Percentiles rank a stretch among this genome's conserved stretches.
phyloP scores from a whole-genome alignment of 2,113 vertebrate genomes.

The Tupaia chinensis region DNA sequence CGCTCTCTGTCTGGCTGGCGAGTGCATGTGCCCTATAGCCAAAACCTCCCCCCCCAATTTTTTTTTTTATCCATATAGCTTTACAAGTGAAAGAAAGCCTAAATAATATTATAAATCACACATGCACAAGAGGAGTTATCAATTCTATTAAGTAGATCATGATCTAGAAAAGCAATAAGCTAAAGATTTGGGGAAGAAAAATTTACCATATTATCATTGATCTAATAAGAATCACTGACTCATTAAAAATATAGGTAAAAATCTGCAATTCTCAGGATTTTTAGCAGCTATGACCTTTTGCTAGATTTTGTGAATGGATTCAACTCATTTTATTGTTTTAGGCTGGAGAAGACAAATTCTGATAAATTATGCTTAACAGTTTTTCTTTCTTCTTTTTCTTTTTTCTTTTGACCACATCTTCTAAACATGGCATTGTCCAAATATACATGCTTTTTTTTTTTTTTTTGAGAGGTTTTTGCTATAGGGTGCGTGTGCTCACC shows the following conservation, averaged over 20 bases:
- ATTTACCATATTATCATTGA: neutral
- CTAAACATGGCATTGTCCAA: neutral
- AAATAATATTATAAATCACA: neutral
- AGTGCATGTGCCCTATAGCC: too few relatives aligned
- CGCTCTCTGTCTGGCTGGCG: too few relatives aligned
- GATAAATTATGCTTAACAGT: neutral
- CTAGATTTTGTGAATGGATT: neutral
- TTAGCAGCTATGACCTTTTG: neutral
- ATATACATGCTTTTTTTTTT: neutral
- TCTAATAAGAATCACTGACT: neutral
- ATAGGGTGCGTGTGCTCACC: too few relatives aligned
- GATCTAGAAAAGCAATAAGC: neutral
- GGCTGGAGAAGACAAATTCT: conserved; percentile 2
- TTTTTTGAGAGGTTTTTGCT: too few relatives aligned
- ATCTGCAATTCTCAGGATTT: neutral
- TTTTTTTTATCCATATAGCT: too few relatives aligned
- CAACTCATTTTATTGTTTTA: neutral
- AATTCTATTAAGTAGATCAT: neutral
- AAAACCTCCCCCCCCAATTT: too few relatives aligned
- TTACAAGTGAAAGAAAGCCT: neutral
- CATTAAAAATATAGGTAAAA: neutral
- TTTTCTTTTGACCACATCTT: neutral
- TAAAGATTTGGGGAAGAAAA: neutral
- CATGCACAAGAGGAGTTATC: neutral
- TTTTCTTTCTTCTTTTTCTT: neutral